phyloP scores from a whole-genome alignment of 1,140 invertebrate species.

The Episyrphus balteatus region DNA sequence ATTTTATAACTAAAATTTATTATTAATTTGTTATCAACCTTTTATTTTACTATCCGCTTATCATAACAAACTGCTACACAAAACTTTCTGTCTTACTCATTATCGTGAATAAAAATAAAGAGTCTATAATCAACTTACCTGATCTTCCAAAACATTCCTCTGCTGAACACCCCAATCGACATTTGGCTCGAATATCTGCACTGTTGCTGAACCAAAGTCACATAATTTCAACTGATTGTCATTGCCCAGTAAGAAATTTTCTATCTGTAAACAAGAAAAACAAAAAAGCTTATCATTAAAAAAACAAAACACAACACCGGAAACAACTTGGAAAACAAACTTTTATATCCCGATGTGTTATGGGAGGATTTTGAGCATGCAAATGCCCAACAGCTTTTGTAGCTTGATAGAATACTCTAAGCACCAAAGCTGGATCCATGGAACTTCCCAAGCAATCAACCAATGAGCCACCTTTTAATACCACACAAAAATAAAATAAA shows the following conservation, averaged over 20 bases:
- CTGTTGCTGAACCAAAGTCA: constrained; percentile 96
- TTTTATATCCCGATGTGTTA: constrained; percentile 80
- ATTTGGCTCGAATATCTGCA: constrained; percentile 71
- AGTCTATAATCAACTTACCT: constrained; percentile 44
- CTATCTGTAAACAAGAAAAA: constrained; percentile 47
- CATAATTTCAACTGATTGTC: constrained; percentile 88
- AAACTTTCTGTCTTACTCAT: too few species aligned
- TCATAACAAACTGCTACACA: too few species aligned
- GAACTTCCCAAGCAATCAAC: constrained; percentile 65
- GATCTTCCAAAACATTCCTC: constrained; percentile 87
- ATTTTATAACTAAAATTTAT: too few species aligned
- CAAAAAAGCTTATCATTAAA: constrained; percentile 5
- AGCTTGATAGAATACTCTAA: constrained; percentile 84
- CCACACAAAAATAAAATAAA: constrained; percentile 1
- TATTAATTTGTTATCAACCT: too few species aligned
- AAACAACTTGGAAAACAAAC: constrained; percentile 16
- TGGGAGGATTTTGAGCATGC: constrained; percentile 79
- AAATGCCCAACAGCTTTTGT: constrained; percentile 84
- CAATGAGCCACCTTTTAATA: constrained; percentile 55
- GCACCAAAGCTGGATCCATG: constrained; percentile 63
- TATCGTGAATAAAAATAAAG: neutral
- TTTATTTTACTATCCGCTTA: too few species aligned
- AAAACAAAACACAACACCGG: neutral
- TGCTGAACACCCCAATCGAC: constrained; percentile 85
- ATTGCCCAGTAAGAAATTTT: constrained; percentile 53